phyloP scores from a whole-genome alignment of 2,797 vertebrate genomes.

The Fundulus diaphanus region DNA sequence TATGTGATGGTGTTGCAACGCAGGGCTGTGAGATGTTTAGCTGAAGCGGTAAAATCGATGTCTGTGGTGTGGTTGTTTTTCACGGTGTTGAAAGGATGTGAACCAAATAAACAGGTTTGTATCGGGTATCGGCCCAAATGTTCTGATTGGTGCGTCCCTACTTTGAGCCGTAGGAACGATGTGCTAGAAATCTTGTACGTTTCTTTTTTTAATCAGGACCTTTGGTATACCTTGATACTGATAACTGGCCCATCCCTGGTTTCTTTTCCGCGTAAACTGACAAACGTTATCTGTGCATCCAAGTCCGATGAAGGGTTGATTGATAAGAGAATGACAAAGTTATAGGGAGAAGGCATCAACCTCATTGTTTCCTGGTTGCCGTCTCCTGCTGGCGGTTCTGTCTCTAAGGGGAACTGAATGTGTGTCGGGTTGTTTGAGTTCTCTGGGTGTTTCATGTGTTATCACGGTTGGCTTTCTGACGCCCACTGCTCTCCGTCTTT shows the following conservation, averaged over 20 bases:
- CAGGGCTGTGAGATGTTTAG: no score
- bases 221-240: no score
- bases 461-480: constrained; percentile 39
- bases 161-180: background rate
- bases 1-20: no score
- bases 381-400: background rate
- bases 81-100: no score
- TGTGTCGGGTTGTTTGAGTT: constrained; percentile 28
- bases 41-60: no score
- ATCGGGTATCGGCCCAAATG: background rate
- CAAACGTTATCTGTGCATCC: background rate
- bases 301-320: background rate
- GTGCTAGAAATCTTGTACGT: background rate
- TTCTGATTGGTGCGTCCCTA: background rate
- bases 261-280: background rate
- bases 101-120: no score
- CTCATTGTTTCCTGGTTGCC: background rate
- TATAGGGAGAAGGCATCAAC: background rate
- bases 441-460: constrained; percentile 1
- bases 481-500: constrained; percentile 16
- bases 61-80: no score
- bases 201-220: no score
- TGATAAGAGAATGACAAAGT: background rate
- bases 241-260: no score
- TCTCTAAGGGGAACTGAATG: constrained; percentile 25